Percentiles rank a stretch among this genome's conserved stretches.
Evolutionary conservation across 2,113 vertebrate genomes (phyloP).

Genomic region (Buteo buteo): DNA sequence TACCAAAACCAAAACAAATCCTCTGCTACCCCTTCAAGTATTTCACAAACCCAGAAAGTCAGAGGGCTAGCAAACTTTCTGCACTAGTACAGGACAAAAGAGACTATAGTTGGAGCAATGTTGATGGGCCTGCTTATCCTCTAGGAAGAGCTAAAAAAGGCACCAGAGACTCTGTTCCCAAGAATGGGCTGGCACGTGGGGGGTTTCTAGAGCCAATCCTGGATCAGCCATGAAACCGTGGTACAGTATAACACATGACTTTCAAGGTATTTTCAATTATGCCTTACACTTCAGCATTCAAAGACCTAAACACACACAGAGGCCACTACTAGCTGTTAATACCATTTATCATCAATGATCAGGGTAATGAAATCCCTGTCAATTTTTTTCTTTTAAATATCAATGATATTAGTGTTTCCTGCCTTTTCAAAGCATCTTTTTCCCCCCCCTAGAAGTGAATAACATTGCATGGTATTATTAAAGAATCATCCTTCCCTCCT

Average conservation of each 20-base stretch:
- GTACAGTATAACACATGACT: not conserved
- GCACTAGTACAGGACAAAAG: too few species aligned
- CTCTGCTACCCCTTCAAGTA: not conserved
- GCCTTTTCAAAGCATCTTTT: not conserved
- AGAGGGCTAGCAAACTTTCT: not conserved
- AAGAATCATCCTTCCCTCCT: not conserved
- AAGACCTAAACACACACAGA: not conserved
- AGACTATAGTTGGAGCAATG: not conserved
- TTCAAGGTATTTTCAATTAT: not conserved
- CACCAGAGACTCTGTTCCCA: not conserved
- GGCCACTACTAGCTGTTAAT: not conserved
- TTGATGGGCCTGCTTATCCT: not conserved
- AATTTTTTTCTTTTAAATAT: not conserved
- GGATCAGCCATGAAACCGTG: not conserved
- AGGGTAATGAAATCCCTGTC: conserved; percentile 23
- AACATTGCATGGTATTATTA: not conserved
- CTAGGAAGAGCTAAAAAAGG: not conserved
- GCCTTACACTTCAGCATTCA: not conserved
- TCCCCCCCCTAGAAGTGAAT: not conserved
- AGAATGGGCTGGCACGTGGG: accelerated
- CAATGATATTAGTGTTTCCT: not conserved
- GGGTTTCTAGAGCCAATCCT: not conserved
- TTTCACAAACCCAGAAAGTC: not conserved
- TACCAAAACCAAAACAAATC: not conserved
- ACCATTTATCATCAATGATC: conserved; percentile 2